phyloP scores from a whole-genome alignment of 2,797 vertebrate genomes.

The Mus spretus region DNA sequence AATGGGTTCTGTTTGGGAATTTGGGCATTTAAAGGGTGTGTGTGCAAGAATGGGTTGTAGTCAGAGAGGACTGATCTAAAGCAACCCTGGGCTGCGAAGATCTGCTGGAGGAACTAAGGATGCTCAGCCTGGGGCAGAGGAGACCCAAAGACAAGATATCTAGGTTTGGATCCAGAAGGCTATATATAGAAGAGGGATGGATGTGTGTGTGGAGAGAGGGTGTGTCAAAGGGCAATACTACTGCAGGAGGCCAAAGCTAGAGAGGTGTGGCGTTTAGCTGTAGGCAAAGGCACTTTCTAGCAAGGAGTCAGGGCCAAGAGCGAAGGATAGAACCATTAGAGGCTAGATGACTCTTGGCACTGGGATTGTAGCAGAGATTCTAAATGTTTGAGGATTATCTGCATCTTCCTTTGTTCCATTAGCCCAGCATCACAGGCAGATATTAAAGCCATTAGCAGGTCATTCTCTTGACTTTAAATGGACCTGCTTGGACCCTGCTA shows the following conservation, averaged over 20 bases:
- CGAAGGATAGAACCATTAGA: conserved; percentile 41
- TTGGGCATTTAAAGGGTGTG: neutral
- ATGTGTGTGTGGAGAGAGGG: neutral
- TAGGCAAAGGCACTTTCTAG: neutral
- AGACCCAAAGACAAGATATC: conserved; percentile 2
- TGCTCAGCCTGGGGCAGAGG: conserved; percentile 1
- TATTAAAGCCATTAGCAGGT: conserved; percentile 78
- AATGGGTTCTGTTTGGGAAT: neutral
- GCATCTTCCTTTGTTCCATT: conserved; percentile 74
- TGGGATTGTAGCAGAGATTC: conserved; percentile 45
- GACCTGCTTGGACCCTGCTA: conserved; percentile 69
- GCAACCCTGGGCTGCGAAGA: neutral
- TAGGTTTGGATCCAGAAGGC: conserved; percentile 17
- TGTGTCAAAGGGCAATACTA: neutral
- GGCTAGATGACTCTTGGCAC: conserved; percentile 67
- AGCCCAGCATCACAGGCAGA: conserved; percentile 53
- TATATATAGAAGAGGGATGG: neutral
- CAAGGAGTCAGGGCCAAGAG: neutral
- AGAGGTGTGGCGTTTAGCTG: neutral
- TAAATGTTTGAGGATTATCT: conserved; percentile 57
- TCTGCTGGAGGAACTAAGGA: neutral
- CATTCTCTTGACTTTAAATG: conserved; percentile 70
- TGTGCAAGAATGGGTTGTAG: neutral
- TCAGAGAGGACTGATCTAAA: neutral
- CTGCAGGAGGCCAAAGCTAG: neutral